Conservation (phyloP, 2,888 invertebrate genomes). For the Heliconius hortense region DNA sequence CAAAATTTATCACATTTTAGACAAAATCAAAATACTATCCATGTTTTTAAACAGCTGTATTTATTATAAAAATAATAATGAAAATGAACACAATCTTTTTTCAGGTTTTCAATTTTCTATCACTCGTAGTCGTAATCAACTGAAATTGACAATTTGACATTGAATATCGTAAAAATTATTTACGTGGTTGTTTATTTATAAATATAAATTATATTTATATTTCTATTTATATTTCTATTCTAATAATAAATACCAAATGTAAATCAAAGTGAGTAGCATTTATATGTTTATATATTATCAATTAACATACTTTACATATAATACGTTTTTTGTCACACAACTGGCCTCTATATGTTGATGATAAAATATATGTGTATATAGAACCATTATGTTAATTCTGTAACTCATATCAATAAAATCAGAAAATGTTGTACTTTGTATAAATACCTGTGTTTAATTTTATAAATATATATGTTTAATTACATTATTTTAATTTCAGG, state of each 20-base stretch:
- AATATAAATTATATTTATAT: not conserved
- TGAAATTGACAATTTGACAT: slow-evolving; percentile 1
- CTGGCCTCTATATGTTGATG: not conserved
- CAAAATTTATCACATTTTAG: no score
- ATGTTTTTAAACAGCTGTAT: no score
- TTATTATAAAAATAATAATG: no score
- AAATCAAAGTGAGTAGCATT: not conserved
- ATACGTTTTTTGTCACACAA: no score
- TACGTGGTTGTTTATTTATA: slow-evolving; percentile 15
- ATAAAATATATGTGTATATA: not conserved
- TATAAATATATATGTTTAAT: not conserved
- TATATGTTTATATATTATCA: not conserved
- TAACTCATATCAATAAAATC: no score
- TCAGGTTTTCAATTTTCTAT: not conserved
- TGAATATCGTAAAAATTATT: not conserved
- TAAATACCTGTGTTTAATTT: not conserved
- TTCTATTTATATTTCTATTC: no score
- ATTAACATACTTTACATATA: not conserved
- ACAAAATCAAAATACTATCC: no score
- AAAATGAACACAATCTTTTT: no score
- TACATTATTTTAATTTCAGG: not conserved
- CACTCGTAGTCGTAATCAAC: not conserved
- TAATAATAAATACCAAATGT: not conserved
- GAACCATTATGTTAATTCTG: no score
- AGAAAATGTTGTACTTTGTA: no score